A percentile compares a stretch with the other conserved stretches of the same genome.
Conservation (phyloP, 2,888 invertebrate species). For the Cantharis rustica region DNA sequence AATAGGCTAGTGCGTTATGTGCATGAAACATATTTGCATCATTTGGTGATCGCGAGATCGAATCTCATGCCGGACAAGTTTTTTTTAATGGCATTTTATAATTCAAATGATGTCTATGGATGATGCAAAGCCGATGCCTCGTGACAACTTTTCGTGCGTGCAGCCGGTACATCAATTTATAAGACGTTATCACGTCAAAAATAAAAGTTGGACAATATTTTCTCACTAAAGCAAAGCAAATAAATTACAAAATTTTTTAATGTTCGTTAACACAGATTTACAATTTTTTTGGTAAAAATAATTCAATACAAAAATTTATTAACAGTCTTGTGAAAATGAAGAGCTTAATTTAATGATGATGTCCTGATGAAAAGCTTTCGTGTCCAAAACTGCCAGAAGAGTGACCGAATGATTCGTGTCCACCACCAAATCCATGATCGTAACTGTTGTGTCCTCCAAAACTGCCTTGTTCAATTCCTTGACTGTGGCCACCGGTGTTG, state of each 20-base stretch:
- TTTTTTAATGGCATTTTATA: too few relatives aligned
- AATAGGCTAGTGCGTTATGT: too few relatives aligned
- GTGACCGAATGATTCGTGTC: slow-evolving; percentile 11
- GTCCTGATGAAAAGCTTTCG: slow-evolving; percentile 12
- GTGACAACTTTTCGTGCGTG: too few relatives aligned
- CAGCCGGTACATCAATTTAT: too few relatives aligned
- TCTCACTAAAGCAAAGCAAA: background rate
- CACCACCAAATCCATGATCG: slow-evolving; percentile 23
- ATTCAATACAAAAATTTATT: background rate
- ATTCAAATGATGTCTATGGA: too few relatives aligned
- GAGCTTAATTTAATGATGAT: background rate
- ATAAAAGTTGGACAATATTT: too few relatives aligned
- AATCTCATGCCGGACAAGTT: too few relatives aligned
- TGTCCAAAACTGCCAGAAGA: slow-evolving; percentile 16
- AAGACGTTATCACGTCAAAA: too few relatives aligned
- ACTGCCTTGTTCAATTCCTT: slow-evolving; percentile 30
- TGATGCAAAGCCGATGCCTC: too few relatives aligned
- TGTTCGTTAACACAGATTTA: background rate
- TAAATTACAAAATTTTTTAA: background rate
- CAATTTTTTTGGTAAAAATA: background rate
- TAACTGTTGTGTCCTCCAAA: slow-evolving; percentile 24
- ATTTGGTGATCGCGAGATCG: too few relatives aligned
- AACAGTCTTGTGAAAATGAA: background rate
- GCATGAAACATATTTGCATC: too few relatives aligned
- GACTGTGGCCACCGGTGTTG: slow-evolving; percentile 39